Base-by-base conservation (phyloP, 2,113 vertebrate species). In the Fregetta grallaria region DNA sequence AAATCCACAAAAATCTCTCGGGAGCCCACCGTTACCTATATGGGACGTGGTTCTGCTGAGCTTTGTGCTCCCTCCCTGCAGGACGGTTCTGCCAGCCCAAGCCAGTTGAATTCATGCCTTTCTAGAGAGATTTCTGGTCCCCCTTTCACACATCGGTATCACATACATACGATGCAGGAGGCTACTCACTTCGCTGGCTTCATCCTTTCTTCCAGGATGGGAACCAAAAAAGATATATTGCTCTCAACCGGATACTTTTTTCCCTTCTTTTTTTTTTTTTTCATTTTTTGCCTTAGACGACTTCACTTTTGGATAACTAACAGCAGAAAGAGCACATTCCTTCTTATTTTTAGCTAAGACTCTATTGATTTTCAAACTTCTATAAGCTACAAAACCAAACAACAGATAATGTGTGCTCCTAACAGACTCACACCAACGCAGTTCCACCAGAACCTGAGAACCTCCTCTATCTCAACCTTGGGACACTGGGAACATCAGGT, bases 391-490 rank as follows among this genome's bases (percentile, higher is more conserved):
- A 80, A 65, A 90, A 47, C 32, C 52, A 77, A 80, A 47, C 14
- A 55, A 45, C 13, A 83, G 36, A 30, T 29, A 27, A 32, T 0
- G 15, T 5, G 42, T 72, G 55, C 38, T 71, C 53, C 65, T 70
- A 75, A 55, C 27, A 81, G 58, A 68, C 76, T 81, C 44, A 74
- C 58, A 36, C n/a, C 83, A 44, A 61, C 10, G 67, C 4, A 95
- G 96, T 96, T 97, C 97, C 45, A 61, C n/a, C 94, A 96, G 91
- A 21, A 95, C 91, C 95, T 97, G 92, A 96, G 93, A 97, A 97
- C 76, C 96, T 85, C 86, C 91, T 90, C 96, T 96, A 62, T 55
- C 93, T 93, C 86, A 91, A 49, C 32, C 49, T 70, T 75, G 63
- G 65, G 72, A 85, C 56, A 79, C 92, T 91, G 86, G 71, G 42